Conservation (phyloP, 2,113 vertebrate genomes). For the Nycticryphes semicollaris region DNA sequence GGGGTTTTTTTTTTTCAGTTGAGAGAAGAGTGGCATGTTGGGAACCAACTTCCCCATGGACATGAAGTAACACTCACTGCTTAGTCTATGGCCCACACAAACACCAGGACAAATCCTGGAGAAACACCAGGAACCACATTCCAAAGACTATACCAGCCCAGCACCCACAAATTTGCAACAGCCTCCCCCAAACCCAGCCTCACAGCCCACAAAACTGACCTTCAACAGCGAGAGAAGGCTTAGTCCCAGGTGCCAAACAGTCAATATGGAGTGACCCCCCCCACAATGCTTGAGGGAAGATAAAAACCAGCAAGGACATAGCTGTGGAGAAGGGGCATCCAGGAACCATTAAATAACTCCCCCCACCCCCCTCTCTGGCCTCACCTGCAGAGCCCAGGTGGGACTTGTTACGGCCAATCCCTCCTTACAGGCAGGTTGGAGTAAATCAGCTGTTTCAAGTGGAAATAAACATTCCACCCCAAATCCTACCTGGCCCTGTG, state of each 20-base stretch:
- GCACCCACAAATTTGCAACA: rapidly evolving
- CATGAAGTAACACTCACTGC: neutral
- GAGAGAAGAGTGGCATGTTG: rapidly evolving
- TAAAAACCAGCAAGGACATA: rapidly evolving
- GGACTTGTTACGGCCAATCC: neutral
- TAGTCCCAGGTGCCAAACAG: rapidly evolving
- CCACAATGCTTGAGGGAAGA: rapidly evolving
- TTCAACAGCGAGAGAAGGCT: neutral
- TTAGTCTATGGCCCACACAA: neutral
- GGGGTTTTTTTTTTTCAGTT: rapidly evolving
- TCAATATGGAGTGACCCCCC: rapidly evolving
- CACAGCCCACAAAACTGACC: neutral
- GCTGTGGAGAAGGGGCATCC: rapidly evolving
- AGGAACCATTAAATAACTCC: neutral
- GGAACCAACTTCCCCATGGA: rapidly evolving
- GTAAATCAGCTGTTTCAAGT: neutral
- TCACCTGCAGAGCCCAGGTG: neutral
- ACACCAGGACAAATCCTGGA: rapidly evolving
- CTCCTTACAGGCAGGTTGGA: neutral
- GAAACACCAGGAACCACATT: rapidly evolving
- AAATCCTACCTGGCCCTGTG: neutral
- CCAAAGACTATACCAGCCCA: neutral
- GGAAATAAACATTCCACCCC: neutral
- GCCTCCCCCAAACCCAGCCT: neutral
- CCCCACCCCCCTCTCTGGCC: no score